phyloP scores from a whole-genome alignment of 1,140 invertebrate species.

The Meteorus sp. region DNA sequence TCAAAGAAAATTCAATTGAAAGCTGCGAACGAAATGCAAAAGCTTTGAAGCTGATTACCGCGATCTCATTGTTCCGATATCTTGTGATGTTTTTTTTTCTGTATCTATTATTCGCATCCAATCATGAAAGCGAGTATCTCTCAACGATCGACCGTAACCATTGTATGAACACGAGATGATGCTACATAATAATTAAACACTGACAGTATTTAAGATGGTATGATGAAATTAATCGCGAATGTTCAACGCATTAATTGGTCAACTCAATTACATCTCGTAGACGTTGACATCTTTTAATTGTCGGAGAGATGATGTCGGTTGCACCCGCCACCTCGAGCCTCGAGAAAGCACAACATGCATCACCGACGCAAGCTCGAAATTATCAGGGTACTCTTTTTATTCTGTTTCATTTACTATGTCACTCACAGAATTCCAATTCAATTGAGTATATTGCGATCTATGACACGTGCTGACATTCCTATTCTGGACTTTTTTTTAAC shows the following conservation, averaged over 20 bases:
- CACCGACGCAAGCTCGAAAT: slow-evolving; percentile 60
- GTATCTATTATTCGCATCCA: slow-evolving; percentile 5
- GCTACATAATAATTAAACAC: slow-evolving; percentile 21
- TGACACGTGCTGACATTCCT: background rate
- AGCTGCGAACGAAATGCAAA: slow-evolving; percentile 28
- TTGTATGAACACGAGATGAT: slow-evolving; percentile 24
- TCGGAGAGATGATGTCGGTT: slow-evolving; percentile 29
- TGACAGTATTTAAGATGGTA: slow-evolving; percentile 5
- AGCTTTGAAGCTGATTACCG: slow-evolving; percentile 25
- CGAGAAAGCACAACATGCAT: slow-evolving; percentile 60
- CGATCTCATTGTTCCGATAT: slow-evolving; percentile 4
- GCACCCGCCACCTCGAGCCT: slow-evolving; percentile 56
- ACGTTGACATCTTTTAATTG: slow-evolving; percentile 9
- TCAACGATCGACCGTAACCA: slow-evolving; percentile 21
- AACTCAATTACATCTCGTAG: slow-evolving; percentile 8
- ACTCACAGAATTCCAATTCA: background rate
- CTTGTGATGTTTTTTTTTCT: slow-evolving; percentile 15
- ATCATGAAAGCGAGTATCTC: slow-evolving; percentile 13
- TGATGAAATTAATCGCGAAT: slow-evolving; percentile 16
- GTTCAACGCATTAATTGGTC: background rate
- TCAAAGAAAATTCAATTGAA: slow-evolving; percentile 25
- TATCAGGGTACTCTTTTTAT: slow-evolving; percentile 25
- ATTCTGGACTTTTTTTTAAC: slow-evolving; percentile 1
- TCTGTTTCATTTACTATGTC: background rate
- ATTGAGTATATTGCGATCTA: background rate